Base-by-base conservation (phyloP, 2,797 vertebrate species). In the Microtus agrestis region DNA sequence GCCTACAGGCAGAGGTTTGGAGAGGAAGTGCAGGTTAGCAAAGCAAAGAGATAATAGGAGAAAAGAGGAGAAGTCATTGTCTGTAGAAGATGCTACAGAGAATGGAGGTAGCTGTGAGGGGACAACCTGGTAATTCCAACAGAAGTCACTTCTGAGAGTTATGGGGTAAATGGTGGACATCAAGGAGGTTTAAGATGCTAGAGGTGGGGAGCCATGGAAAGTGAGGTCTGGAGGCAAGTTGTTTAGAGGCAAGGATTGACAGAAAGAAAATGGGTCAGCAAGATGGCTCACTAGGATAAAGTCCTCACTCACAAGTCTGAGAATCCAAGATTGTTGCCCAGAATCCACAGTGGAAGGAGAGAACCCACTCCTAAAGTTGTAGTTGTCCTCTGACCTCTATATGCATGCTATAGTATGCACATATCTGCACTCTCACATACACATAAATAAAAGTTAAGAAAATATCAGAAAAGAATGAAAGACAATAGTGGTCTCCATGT, bases 61-160 rank as follows among this genome's bases (percentile, higher is more conserved):
- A 40, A 40, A 61, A 0, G 4, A 54, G 23, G 23, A 67, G 0
- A 48, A 77, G 27, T 25, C 2, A 0, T 25, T 29, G 48, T 5
- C 40, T 27, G 3, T 15, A 51, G 46, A 25, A 76, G 73, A 77
- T 51, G 56, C 63, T 78, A 3, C 37, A 51, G 86, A 67, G 17
- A 56, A 46, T 0, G 1, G n/a, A 37, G 1, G 8, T 29, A 4
- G 43, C 73, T 34, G 0, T 4, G 1, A 23, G 40, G 8, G 12
- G 40, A 17, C 2, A 10, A 17, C 29, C 88, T 13, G 31, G n/a
- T 34, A 7, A 56, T 79, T 61, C 23, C 46, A 21, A 65, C 37
- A 29, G 34, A 46, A 80, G 71, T 63, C 71, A 74, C 15, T 54
- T 63, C 6, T 59, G 2, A 3, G 56, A 31, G n/a, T 51, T 61